Conservation (phyloP, 2,113 vertebrate genomes). For the Papio anubis region DNA sequence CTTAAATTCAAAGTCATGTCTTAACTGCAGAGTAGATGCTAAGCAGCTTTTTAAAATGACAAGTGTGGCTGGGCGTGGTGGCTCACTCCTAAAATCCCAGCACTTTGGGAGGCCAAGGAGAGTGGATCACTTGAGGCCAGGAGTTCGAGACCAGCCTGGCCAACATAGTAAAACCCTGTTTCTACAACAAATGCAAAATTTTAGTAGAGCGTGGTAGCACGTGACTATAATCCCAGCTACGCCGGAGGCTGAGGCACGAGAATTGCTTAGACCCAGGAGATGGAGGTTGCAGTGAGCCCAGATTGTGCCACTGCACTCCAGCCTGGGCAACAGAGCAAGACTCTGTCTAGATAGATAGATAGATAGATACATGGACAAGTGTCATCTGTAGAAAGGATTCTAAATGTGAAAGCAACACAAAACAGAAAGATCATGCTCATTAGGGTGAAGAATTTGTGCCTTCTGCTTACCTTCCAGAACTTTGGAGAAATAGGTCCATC, state of each 20-base stretch:
- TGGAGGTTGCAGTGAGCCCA: not conserved
- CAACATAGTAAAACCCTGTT: not conserved
- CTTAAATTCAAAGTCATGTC: not conserved
- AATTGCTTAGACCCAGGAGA: not conserved
- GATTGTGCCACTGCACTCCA: not conserved
- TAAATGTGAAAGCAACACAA: not conserved
- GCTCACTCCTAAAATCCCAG: not conserved
- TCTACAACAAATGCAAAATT: not conserved
- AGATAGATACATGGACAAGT: not conserved
- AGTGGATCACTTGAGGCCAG: not conserved
- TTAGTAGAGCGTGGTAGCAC: not conserved
- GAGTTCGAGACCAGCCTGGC: not conserved
- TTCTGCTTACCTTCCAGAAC: not conserved
- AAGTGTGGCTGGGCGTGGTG: not conserved
- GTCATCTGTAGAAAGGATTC: not conserved
- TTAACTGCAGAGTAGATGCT: not conserved
- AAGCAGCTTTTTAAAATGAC: not conserved
- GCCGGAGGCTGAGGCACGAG: not conserved
- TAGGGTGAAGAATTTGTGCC: not conserved
- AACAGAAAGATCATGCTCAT: not conserved
- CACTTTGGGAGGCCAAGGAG: not conserved
- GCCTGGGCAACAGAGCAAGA: not conserved
- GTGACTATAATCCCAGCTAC: not conserved
- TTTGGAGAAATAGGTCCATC: not conserved
- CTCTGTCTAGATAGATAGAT: not conserved